Conservation (phyloP, 37 sponge, comb jelly and placozoan species). For the Chondrosia reniformis region DNA sequence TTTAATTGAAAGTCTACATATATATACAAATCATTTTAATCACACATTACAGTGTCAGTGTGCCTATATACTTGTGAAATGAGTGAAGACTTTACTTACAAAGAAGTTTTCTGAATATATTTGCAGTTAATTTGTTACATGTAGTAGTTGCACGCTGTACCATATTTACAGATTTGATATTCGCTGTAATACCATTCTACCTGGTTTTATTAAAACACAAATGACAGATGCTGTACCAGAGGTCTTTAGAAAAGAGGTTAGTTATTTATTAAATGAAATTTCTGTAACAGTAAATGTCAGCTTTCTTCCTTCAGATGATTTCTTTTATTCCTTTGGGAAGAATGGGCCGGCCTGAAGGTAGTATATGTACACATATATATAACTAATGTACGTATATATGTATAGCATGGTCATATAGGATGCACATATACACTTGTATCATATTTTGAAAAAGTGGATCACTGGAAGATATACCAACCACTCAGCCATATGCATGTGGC, state of each 20-base stretch:
- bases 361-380: background rate
- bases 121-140: too few relatives aligned
- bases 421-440: background rate
- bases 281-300: background rate
- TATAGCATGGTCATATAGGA: background rate
- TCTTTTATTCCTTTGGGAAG: slow-evolving; percentile 38
- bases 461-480: background rate
- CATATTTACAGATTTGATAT: slow-evolving; percentile 47
- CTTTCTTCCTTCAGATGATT: background rate
- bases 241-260: slow-evolving; percentile 32
- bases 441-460: background rate
- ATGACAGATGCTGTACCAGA: slow-evolving; percentile 55
- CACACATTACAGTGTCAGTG: background rate
- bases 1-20: background rate
- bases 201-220: slow-evolving; percentile 62
- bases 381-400: background rate
- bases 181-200: slow-evolving; percentile 70
- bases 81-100: too few relatives aligned
- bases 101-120: too few relatives aligned
- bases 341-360: slow-evolving; percentile 56
- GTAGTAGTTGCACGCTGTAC: background rate
- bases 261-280: background rate
- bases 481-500: background rate
- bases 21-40: background rate
- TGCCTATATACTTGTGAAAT: background rate